Percentiles rank a stretch among this genome's conserved stretches.
These are phyloP conservation scores for Apodemia mormo DNA, from an alignment of 2,888 invertebrate species.

Conservation along the genomic window DNA sequence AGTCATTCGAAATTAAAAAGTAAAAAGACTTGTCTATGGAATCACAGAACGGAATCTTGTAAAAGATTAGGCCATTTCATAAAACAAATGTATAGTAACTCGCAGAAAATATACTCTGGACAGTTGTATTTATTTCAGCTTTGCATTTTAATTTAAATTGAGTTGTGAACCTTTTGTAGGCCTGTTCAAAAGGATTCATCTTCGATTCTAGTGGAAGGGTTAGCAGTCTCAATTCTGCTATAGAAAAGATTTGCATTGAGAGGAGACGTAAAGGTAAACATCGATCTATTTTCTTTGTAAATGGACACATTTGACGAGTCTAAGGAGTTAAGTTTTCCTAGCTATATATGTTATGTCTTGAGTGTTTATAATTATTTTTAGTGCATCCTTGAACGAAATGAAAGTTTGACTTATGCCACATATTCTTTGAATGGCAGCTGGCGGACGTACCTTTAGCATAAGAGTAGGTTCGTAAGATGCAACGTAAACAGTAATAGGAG, in stretches of 20 bases:
- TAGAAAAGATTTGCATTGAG: conserved; percentile 79
- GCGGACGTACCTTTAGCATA: conserved; percentile 74
- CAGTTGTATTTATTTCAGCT: conserved; percentile 82
- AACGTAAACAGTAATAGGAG: conserved; percentile 60
- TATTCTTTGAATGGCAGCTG: conserved; percentile 82
- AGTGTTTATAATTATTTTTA: conserved; percentile 79
- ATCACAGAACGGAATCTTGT: conserved; percentile 82
- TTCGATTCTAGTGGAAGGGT: conserved; percentile 76
- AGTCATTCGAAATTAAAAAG: conserved; percentile 71
- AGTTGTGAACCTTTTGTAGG: conserved; percentile 75
- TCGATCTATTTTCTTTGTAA: conserved; percentile 77
- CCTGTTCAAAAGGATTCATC: conserved; percentile 74
- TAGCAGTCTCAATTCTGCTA: conserved; percentile 79
- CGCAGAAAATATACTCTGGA: conserved; percentile 81
- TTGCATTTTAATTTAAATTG: conserved; percentile 80
- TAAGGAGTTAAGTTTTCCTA: conserved; percentile 48
- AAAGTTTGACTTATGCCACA: conserved; percentile 83
- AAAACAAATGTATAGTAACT: conserved; percentile 83
- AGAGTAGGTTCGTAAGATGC: conserved; percentile 66
- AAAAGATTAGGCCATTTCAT: conserved; percentile 83
- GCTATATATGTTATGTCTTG: conserved; percentile 51
- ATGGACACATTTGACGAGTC: conserved; percentile 62
- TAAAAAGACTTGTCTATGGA: conserved; percentile 73
- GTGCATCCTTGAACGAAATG: conserved; percentile 81
- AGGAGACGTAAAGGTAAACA: conserved; percentile 82